phyloP scores from a whole-genome alignment of 2,888 invertebrate species.

The Eucera pruinosa region DNA sequence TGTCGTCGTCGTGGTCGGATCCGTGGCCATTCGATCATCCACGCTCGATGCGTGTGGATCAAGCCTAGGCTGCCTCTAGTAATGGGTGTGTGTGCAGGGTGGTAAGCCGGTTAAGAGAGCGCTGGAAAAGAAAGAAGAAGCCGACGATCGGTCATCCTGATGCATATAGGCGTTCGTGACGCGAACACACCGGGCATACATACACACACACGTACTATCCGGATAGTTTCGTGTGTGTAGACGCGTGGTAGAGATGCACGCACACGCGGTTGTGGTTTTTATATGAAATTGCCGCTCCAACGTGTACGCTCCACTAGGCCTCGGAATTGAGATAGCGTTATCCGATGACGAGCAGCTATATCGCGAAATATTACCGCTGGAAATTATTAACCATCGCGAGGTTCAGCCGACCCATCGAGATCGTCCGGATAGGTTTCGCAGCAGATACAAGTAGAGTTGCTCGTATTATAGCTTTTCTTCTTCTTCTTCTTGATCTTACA shows the following conservation, averaged over 20 bases:
- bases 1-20: constrained; percentile 25
- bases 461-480: constrained; percentile 2
- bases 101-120: constrained; percentile 75
- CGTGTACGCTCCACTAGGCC: constrained; percentile 64
- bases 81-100: constrained; percentile 59
- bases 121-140: constrained; percentile 66
- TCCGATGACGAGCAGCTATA: constrained; percentile 62
- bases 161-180: constrained; percentile 65
- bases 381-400: constrained; percentile 66
- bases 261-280: constrained; percentile 56
- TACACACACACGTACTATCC: not conserved
- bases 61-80: constrained; percentile 50
- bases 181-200: constrained; percentile 30
- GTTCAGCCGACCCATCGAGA: constrained; percentile 33
- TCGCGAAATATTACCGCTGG: constrained; percentile 65
- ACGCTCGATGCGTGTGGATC: constrained; percentile 67
- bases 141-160: constrained; percentile 77
- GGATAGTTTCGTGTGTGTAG: not conserved
- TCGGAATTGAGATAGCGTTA: constrained; percentile 71
- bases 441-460: constrained; percentile 41
- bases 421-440: constrained; percentile 51
- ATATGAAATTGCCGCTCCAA: constrained; percentile 60
- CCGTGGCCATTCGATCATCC: constrained; percentile 62
- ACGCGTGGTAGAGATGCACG: constrained; percentile 23
- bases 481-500: not conserved